Evolutionary conservation across 2,888 invertebrate genomes (phyloP).

Genomic region (Zonitis immaculata): DNA sequence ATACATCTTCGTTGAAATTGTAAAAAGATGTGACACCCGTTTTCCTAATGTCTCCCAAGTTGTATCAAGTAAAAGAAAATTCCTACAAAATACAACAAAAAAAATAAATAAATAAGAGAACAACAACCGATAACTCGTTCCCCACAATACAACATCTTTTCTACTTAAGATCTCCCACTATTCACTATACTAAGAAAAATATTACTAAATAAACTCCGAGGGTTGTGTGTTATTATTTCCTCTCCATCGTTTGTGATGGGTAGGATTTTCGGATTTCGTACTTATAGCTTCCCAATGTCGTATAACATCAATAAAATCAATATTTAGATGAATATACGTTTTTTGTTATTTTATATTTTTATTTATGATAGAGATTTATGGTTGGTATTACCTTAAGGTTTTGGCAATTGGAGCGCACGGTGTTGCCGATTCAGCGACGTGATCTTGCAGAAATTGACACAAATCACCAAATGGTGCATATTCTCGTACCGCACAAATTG

Average conservation of each 20-base stretch:
- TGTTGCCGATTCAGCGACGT: constrained; percentile 67
- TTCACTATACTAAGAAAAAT: background rate
- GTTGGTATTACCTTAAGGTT: constrained; percentile 60
- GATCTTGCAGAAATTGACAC: constrained; percentile 78
- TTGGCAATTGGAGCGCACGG: constrained; percentile 60
- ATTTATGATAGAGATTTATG: background rate
- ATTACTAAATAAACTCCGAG: background rate
- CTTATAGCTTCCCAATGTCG: background rate
- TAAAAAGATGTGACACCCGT: background rate
- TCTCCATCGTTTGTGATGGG: no score
- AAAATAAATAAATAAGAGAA: no score
- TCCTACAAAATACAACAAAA: background rate
- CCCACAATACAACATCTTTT: background rate
- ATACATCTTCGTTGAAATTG: background rate
- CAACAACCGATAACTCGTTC: background rate
- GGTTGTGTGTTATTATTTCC: no score
- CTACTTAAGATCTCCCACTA: background rate
- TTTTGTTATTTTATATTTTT: constrained; percentile 3
- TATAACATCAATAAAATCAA: background rate
- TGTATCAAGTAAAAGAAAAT: background rate
- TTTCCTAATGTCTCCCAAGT: background rate
- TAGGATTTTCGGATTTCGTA: background rate
- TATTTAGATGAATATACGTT: background rate
- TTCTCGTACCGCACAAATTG: constrained; percentile 72
- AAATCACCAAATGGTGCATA: constrained; percentile 74